Evolutionary conservation across 2,113 vertebrate species (phyloP).

Genomic region (Equus przewalskii): DNA sequence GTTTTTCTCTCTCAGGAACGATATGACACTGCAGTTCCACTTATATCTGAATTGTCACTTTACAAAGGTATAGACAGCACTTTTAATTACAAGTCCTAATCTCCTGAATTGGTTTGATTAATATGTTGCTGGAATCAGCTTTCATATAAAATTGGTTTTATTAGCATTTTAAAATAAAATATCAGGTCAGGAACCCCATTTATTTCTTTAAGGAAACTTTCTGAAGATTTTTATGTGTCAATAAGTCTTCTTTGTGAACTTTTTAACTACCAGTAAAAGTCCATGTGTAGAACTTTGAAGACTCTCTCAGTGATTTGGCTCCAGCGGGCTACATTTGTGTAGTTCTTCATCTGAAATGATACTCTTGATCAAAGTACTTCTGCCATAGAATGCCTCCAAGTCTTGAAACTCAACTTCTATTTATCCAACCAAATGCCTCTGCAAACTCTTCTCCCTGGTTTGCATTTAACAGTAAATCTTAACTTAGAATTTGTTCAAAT

Average conservation of each 20-base stretch:
- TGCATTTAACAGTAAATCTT: neutral
- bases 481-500: neutral
- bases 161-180: conserved; percentile 41
- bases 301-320: neutral
- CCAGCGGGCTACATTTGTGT: neutral
- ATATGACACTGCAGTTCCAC: conserved; percentile 24
- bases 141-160: conserved; percentile 66
- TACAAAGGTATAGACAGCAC: conserved; percentile 44
- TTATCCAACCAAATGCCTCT: neutral
- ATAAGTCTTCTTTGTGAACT: neutral
- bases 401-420: neutral
- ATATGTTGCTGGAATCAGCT: conserved; percentile 25
- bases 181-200: neutral
- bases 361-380: neutral
- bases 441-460: neutral
- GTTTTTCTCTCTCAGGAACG: conserved; percentile 76
- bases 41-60: conserved; percentile 9
- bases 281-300: neutral
- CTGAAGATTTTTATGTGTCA: neutral
- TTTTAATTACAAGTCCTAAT: conserved; percentile 69
- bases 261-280: neutral
- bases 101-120: conserved; percentile 76
- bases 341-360: neutral
- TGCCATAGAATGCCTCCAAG: neutral
- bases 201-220: neutral